Base-by-base conservation (phyloP, 2,113 vertebrate genomes). In the Rhabdornis inornatus region DNA sequence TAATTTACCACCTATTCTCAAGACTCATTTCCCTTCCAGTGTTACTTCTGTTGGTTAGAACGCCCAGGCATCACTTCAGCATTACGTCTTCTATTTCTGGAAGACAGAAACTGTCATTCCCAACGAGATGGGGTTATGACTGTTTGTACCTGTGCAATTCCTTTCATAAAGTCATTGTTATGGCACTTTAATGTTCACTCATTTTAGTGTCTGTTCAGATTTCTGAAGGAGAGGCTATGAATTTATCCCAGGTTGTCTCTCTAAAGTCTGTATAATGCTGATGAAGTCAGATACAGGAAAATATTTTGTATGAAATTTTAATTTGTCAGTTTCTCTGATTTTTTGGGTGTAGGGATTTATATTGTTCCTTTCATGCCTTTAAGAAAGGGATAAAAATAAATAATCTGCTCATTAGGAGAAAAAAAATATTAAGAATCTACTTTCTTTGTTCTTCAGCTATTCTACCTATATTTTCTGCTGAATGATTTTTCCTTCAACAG, bases 201-300 rank as follows among this genome's bases (percentile, higher is more conserved):
- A 44, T 80, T 95, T 88, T 90, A 63, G 42, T 57, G 71, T 5
- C 13, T 74, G 76, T 86, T 92, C 64, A 87, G 52, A 85, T 79
- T 94, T 79, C 66, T 82, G 53, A 93, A 84, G 45, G 13, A 25
- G 39, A 52, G 42, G 78, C 68, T 96, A 47, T 93, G 86, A 94
- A 75, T 35, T 94, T 57, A 55, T 66, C 22, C 31, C 50, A 82
- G 33, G 44, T 47, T 87, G 47, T 66, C 82, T 92, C 59, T 75
- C 70, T 76, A 64, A 11, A 57, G n/a, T 40, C 50, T 90, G 39
- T 83, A 74, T 91, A 96, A 79, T 56, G 50, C 74, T 95, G 85
- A 93, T 79, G 44, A 81, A 88, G 47, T 65, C 27, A 76, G 74
- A 94, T 68, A 66, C 5, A 39, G 7, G 39, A 96, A 87, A 45